Evolutionary conservation across 2,797 vertebrate genomes (phyloP).

Genomic region (Mormyrus hasselquistii): DNA sequence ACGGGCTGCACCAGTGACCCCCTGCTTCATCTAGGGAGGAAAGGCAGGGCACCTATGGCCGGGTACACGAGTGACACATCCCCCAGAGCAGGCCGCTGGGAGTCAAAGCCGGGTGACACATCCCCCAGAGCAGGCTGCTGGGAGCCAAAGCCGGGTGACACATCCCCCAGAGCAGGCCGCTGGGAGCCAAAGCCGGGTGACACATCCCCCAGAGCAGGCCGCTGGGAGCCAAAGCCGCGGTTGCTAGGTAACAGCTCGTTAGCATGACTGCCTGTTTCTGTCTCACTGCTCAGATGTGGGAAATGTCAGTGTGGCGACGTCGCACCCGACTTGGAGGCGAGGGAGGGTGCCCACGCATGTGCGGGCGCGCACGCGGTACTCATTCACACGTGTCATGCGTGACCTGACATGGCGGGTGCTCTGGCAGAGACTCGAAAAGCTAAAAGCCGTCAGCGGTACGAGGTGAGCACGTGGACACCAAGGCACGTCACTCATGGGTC

Average conservation of each 20-base stretch:
- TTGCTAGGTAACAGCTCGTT: constrained; percentile 36
- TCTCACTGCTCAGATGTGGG: constrained; percentile 26
- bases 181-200: background rate
- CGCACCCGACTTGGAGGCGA: constrained; percentile 14
- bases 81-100: too few relatives aligned
- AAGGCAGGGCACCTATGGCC: background rate
- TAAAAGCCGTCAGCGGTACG: background rate
- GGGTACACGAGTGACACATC: background rate
- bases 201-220: constrained; percentile 29
- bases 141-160: too few relatives aligned
- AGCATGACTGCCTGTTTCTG: constrained; percentile 25
- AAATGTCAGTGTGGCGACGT: constrained; percentile 25
- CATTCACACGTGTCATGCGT: background rate
- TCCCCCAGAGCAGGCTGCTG: too few relatives aligned
- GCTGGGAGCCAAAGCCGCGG: constrained; percentile 34
- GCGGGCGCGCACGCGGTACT: background rate
- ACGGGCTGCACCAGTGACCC: background rate
- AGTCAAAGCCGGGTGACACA: too few relatives aligned
- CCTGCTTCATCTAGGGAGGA: background rate
- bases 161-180: too few relatives aligned
- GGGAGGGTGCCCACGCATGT: background rate
- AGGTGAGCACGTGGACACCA: background rate
- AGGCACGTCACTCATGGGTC: background rate
- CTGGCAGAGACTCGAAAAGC: background rate
- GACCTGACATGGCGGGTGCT: background rate